Evolutionary conservation across 2,888 invertebrate genomes (phyloP).

Genomic region (Fabriciana adippe): DNA sequence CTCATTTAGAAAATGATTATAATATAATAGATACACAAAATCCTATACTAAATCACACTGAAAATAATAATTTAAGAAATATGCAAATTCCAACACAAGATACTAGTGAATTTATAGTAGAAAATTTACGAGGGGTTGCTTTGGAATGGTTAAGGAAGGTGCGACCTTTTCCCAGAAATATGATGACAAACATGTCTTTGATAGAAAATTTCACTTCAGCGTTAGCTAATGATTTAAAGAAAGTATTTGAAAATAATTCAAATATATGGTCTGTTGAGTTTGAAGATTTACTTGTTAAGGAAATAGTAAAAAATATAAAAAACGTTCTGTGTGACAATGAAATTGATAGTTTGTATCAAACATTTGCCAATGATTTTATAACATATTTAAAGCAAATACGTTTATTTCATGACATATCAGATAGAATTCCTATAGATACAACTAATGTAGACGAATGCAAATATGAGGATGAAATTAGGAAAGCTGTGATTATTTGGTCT

Average conservation of each 20-base stretch:
- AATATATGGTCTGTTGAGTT: constrained; percentile 1
- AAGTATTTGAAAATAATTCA: constrained; percentile 8
- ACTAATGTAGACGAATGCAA: background rate
- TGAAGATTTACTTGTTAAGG: constrained; percentile 10
- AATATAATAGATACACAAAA: constrained; percentile 3
- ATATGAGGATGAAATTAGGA: constrained; percentile 11
- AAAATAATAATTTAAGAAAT: constrained; percentile 5
- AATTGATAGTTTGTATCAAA: background rate
- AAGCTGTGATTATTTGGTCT: constrained; percentile 23
- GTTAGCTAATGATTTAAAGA: constrained; percentile 19
- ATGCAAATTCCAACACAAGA: constrained; percentile 18
- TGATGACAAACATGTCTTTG: constrained; percentile 4
- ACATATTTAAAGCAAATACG: constrained; percentile 19
- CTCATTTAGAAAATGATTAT: constrained; percentile 17
- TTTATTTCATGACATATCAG: constrained; percentile 19
- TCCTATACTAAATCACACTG: constrained; percentile 8
- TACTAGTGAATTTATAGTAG: constrained; percentile 20
- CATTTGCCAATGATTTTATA: constrained; percentile 20
- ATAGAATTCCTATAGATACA: background rate
- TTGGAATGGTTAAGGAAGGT: constrained; percentile 18
- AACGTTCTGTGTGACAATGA: background rate
- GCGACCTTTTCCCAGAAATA: constrained; percentile 5
- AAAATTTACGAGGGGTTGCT: constrained; percentile 19
- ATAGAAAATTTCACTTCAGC: constrained; percentile 12
- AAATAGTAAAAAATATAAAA: constrained; percentile 17